A percentile compares a stretch with the other conserved stretches of the same genome.
These are phyloP conservation scores for Scaptomyza parva DNA, from an alignment of 2,888 invertebrate genomes.

Conservation along the genomic window DNA sequence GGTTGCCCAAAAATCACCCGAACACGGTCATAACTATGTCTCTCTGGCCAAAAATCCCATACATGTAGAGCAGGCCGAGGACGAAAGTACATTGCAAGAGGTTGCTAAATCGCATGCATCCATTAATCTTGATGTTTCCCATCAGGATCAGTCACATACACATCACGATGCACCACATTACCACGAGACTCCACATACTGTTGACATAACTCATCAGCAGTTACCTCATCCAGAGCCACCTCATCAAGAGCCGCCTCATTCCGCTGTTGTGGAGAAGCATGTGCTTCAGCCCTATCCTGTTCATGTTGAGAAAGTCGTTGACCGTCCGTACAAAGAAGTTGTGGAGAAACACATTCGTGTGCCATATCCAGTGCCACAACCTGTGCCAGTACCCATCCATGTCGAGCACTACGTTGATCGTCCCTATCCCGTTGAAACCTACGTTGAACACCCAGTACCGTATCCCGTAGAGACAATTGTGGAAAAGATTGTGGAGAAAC, in stretches of 20 bases:
- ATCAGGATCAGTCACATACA: not conserved
- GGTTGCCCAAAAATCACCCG: not conserved
- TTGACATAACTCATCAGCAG: not conserved
- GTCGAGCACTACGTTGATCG: constrained; percentile 87
- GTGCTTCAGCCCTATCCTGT: constrained; percentile 84
- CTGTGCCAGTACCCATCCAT: constrained; percentile 85
- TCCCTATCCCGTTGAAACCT: constrained; percentile 83
- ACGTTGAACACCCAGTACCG: constrained; percentile 85
- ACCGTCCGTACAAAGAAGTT: constrained; percentile 85
- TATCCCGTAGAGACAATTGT: constrained; percentile 85
- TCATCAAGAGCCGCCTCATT: not conserved
- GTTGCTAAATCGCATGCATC: constrained; percentile 44
- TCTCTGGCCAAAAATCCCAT: constrained; percentile 77
- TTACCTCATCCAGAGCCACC: constrained; percentile 3
- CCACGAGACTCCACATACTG: not conserved
- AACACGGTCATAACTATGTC: constrained; percentile 49
- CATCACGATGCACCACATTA: not conserved
- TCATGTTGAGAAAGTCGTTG: constrained; percentile 83
- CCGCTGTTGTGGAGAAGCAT: constrained; percentile 83
- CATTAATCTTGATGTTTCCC: constrained; percentile 37
- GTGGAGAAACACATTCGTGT: constrained; percentile 86
- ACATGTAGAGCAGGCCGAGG: constrained; percentile 66
- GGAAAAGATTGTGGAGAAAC: constrained; percentile 87
- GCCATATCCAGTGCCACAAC: constrained; percentile 86
- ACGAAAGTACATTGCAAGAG: constrained; percentile 62